These are phyloP conservation scores for Hyposoter didymator DNA, from an alignment of 2,888 invertebrate genomes.

Conservation along the genomic window DNA sequence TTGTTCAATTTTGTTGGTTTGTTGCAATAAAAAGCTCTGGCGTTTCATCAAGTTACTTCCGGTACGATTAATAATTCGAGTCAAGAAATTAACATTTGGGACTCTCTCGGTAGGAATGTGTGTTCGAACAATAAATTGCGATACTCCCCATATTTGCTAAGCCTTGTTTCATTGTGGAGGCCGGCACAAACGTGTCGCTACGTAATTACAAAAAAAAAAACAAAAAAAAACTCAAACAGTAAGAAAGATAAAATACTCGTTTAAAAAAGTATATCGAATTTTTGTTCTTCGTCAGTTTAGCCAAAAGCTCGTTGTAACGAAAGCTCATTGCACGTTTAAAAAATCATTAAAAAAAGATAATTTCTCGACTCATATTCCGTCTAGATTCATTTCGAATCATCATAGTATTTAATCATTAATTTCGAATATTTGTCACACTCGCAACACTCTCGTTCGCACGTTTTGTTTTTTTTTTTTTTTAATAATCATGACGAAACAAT, in stretches of 20 bases:
- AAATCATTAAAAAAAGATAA: constrained; percentile 5
- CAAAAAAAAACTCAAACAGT: constrained; percentile 32
- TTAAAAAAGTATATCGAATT: constrained; percentile 8
- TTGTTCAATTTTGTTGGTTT: background rate
- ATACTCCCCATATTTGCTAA: constrained; percentile 49
- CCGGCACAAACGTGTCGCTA: constrained; percentile 1
- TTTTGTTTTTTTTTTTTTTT: constrained; percentile 12
- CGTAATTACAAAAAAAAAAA: constrained; percentile 50
- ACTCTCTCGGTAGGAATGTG: constrained; percentile 68
- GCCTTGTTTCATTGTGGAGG: constrained; percentile 16
- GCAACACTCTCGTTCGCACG: constrained; percentile 49
- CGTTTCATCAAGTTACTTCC: background rate
- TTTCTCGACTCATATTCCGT: constrained; percentile 42
- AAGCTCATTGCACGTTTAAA: constrained; percentile 45
- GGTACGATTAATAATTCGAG: constrained; percentile 8
- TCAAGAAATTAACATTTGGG: constrained; percentile 38
- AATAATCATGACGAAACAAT: constrained; percentile 40
- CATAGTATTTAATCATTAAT: constrained; percentile 60
- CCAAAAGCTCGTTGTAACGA: constrained; percentile 42
- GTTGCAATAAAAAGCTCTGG: constrained; percentile 13
- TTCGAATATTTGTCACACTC: constrained; percentile 67
- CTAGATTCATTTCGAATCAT: constrained; percentile 61
- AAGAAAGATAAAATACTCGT: background rate
- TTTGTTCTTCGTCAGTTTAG: constrained; percentile 4
- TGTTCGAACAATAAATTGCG: constrained; percentile 67